phyloP scores from a whole-genome alignment of 1,140 invertebrate species.

The Penaeus chinensis region DNA sequence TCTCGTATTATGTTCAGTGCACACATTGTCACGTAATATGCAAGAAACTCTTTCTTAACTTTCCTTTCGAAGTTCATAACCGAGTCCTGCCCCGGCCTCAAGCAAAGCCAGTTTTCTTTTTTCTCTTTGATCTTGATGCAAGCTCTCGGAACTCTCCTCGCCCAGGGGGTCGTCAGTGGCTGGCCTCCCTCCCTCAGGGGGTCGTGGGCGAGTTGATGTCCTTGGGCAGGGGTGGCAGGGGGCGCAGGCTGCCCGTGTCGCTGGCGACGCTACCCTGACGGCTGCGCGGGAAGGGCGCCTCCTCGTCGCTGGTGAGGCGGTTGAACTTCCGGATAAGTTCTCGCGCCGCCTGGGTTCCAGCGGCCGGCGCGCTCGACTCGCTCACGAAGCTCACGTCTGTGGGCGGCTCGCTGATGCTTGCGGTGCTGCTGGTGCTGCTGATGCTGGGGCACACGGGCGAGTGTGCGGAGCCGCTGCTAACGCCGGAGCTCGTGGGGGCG shows the following conservation, averaged over 20 bases:
- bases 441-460: slow-evolving; percentile 24
- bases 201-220: slow-evolving; percentile 7
- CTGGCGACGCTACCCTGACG: slow-evolving; percentile 41
- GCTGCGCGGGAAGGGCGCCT: slow-evolving; percentile 24
- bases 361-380: slow-evolving; percentile 6
- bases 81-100: too few relatives aligned
- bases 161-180: neutral
- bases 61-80: too few relatives aligned
- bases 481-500: neutral
- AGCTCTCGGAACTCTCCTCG: neutral
- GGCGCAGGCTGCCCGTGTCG: slow-evolving; percentile 40
- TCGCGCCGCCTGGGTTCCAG: neutral
- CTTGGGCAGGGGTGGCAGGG: slow-evolving; percentile 49
- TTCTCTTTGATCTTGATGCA: neutral
- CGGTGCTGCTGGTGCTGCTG: slow-evolving; percentile 17
- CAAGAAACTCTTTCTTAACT: too few relatives aligned
- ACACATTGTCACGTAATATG: too few relatives aligned
- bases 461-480: neutral
- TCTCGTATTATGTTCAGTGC: too few relatives aligned
- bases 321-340: slow-evolving; percentile 40
- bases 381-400: slow-evolving; percentile 3
- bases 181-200: too few relatives aligned
- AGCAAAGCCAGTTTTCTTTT: too few relatives aligned
- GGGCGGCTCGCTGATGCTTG: slow-evolving; percentile 3
- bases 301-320: slow-evolving; percentile 46